phyloP scores from a whole-genome alignment of 2,888 invertebrate species.

The Drosophila barbarae region DNA sequence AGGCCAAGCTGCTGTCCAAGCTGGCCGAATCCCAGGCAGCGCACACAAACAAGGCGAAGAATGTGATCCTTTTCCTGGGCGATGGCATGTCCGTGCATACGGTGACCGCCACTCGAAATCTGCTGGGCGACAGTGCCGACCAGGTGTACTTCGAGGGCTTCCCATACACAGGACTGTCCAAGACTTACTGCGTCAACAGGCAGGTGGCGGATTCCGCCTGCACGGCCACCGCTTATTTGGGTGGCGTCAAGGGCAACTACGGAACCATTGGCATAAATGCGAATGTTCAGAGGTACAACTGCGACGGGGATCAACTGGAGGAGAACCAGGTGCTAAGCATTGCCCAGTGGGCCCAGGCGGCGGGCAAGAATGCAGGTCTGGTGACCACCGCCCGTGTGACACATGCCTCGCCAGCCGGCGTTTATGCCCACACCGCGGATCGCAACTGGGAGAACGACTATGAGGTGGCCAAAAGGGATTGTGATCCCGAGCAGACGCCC shows the following conservation, averaged over 20 bases:
- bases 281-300: conserved; percentile 83
- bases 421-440: conserved; percentile 86
- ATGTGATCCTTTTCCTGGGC: conserved; percentile 86
- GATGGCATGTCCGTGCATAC: conserved; percentile 90
- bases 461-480: conserved; percentile 80
- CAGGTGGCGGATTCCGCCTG: conserved; percentile 93
- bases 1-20: conserved; percentile 66
- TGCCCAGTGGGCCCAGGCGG: conserved; percentile 86
- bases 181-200: conserved; percentile 88
- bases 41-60: conserved; percentile 80
- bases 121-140: conserved; percentile 84
- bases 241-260: conserved; percentile 88
- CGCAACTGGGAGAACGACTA: conserved; percentile 87
- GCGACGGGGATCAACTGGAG: conserved; percentile 81
- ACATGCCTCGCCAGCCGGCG: conserved; percentile 88
- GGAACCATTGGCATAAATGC: conserved; percentile 88
- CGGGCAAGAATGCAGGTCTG: conserved; percentile 84
- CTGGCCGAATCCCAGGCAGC: conserved; percentile 54
- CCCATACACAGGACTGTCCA: conserved; percentile 80
- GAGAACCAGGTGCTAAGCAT: conserved; percentile 84
- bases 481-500: conserved; percentile 81
- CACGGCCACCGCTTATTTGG: conserved; percentile 88
- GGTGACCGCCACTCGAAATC: conserved; percentile 83
- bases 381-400: conserved; percentile 90
- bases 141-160: conserved; percentile 84